phyloP scores from a whole-genome alignment of 2,113 vertebrate genomes.

The Thinocorus orbignyianus region DNA sequence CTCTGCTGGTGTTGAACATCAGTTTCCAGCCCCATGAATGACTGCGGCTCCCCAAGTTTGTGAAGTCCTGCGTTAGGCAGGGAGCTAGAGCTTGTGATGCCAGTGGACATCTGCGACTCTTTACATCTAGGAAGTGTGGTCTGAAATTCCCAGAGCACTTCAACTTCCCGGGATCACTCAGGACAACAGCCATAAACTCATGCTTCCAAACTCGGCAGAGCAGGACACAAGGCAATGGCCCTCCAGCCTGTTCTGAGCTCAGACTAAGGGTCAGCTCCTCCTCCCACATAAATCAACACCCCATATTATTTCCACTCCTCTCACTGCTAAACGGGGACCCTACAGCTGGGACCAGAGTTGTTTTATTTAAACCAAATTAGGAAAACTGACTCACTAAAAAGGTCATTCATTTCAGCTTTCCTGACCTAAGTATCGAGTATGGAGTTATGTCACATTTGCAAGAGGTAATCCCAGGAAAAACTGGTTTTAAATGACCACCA shows the following conservation, averaged over 20 bases:
- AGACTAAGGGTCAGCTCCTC: background rate
- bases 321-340: background rate
- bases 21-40: background rate
- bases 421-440: background rate
- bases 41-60: background rate
- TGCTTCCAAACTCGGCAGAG: background rate
- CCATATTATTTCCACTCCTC: background rate
- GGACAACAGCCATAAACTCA: background rate
- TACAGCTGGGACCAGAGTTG: background rate
- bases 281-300: background rate
- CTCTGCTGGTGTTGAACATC: rapidly evolving
- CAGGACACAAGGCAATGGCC: background rate
- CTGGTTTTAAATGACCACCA: rapidly evolving
- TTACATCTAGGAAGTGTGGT: background rate
- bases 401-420: background rate
- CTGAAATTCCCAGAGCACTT: background rate
- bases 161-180: background rate
- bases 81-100: background rate
- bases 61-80: rapidly evolving
- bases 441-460: background rate
- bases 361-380: background rate
- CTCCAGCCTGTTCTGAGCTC: background rate
- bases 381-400: background rate
- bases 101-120: rapidly evolving
- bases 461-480: background rate